A percentile compares a stretch with the other conserved stretches of the same genome.
phyloP scores from a whole-genome alignment of 1,140 invertebrate genomes.

The Phenacoccus solenopsis region DNA sequence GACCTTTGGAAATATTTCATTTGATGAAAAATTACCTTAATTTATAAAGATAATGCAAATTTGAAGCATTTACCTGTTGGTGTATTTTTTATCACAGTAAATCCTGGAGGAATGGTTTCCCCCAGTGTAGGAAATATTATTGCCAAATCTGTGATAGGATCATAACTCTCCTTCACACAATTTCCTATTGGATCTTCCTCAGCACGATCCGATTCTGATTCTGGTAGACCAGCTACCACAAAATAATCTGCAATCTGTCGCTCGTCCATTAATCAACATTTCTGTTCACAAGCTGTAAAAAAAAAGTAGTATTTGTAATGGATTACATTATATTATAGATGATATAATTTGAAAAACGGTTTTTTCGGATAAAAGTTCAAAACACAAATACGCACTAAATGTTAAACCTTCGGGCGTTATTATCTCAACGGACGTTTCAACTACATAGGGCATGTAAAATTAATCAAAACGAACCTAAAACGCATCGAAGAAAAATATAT shows the following conservation, averaged over 20 bases:
- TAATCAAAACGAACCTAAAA: too few species aligned
- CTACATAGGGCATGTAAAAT: too few species aligned
- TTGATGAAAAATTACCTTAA: slow-evolving; percentile 1
- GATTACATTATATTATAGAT: too few species aligned
- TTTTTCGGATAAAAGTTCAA: background rate
- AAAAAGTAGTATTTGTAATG: background rate
- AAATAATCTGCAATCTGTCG: slow-evolving; percentile 85
- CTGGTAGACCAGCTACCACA: slow-evolving; percentile 86
- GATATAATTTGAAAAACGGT: background rate
- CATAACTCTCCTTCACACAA: slow-evolving; percentile 53
- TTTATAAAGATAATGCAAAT: background rate
- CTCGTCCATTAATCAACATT: slow-evolving; percentile 52
- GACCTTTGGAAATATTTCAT: slow-evolving; percentile 33
- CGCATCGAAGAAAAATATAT: too few species aligned
- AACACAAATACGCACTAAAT: too few species aligned
- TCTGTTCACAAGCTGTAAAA: background rate
- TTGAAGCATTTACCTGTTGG: slow-evolving; percentile 45
- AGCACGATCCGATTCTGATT: slow-evolving; percentile 43
- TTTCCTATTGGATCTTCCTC: slow-evolving; percentile 66
- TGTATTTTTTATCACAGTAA: slow-evolving; percentile 67
- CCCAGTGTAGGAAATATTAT: slow-evolving; percentile 82
- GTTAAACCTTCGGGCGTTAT: too few species aligned
- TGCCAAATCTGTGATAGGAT: slow-evolving; percentile 88
- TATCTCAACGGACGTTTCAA: too few species aligned
- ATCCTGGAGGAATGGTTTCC: slow-evolving; percentile 71